phyloP scores from a whole-genome alignment of 2,113 vertebrate species.

The Oncorhynchus mykiss region DNA sequence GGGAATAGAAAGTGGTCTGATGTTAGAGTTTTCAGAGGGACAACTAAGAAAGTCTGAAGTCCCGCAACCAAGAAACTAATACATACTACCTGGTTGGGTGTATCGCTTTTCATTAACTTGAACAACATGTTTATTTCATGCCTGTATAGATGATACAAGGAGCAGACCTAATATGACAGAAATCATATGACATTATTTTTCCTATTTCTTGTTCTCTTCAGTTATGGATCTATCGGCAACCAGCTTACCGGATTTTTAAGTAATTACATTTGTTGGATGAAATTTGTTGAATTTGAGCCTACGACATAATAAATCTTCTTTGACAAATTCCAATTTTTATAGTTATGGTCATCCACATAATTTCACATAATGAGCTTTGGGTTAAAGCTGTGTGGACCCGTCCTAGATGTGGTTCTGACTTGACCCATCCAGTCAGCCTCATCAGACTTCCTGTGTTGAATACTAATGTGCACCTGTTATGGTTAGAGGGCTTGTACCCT shows the following conservation, averaged over 20 bases:
- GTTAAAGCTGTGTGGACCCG: slow-evolving; percentile 46
- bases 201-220: neutral
- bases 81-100: neutral
- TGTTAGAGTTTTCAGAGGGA: slow-evolving; percentile 37
- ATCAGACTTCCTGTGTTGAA: slow-evolving; percentile 49
- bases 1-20: slow-evolving; percentile 52
- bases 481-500: slow-evolving; percentile 61
- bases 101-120: slow-evolving; percentile 3
- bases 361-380: slow-evolving; percentile 45
- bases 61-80: slow-evolving; percentile 11
- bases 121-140: neutral
- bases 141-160: neutral
- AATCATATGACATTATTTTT: neutral
- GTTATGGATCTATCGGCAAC: neutral
- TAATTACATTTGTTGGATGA: neutral
- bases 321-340: slow-evolving; percentile 19
- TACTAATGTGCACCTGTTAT: slow-evolving; percentile 73
- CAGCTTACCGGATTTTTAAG: neutral
- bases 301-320: neutral
- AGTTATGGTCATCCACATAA: slow-evolving; percentile 14
- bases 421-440: slow-evolving; percentile 53
- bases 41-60: slow-evolving; percentile 34
- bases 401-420: slow-evolving; percentile 63
- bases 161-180: too few relatives aligned
- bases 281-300: slow-evolving; percentile 2